Evolutionary conservation across 2,797 vertebrate genomes (phyloP).

Genomic region (Otolemur crassicaudatus): DNA sequence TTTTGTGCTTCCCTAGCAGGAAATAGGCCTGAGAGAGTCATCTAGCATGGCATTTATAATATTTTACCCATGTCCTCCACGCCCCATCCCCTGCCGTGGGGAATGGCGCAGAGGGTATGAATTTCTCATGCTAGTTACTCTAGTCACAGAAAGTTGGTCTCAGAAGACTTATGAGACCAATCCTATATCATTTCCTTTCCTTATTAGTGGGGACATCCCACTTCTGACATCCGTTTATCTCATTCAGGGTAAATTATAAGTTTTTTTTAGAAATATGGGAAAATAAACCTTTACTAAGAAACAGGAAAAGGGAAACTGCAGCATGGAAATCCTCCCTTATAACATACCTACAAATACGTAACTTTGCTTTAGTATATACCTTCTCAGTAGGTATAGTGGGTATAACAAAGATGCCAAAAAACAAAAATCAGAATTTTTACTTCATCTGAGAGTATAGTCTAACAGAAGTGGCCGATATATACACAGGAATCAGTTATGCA

Average conservation of each 20-base stretch:
- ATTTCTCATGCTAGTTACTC: neutral
- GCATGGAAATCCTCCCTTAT: neutral
- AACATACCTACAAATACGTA: neutral
- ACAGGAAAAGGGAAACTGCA: neutral
- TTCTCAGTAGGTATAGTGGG: neutral
- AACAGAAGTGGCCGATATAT: neutral
- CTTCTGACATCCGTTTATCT: slow-evolving; percentile 1
- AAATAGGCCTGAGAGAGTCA: neutral
- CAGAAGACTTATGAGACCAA: slow-evolving; percentile 14
- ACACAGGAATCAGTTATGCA: neutral
- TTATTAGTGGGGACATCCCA: neutral
- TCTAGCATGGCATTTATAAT: neutral
- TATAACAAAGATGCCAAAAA: neutral
- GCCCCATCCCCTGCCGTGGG: too few species aligned
- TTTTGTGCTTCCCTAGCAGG: neutral
- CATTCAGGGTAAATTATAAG: neutral
- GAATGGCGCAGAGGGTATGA: neutral
- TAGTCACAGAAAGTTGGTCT: neutral
- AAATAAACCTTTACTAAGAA: slow-evolving; percentile 17
- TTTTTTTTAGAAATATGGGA: slow-evolving; percentile 43
- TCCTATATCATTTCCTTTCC: neutral
- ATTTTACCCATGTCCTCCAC: neutral
- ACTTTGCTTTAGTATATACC: neutral
- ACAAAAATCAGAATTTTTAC: neutral
- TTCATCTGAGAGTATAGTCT: neutral